Evolutionary conservation across 2,797 vertebrate genomes (phyloP), one percentile per base, ranked within the genome.

Genomic region (Propithecus deckenii): DNA sequence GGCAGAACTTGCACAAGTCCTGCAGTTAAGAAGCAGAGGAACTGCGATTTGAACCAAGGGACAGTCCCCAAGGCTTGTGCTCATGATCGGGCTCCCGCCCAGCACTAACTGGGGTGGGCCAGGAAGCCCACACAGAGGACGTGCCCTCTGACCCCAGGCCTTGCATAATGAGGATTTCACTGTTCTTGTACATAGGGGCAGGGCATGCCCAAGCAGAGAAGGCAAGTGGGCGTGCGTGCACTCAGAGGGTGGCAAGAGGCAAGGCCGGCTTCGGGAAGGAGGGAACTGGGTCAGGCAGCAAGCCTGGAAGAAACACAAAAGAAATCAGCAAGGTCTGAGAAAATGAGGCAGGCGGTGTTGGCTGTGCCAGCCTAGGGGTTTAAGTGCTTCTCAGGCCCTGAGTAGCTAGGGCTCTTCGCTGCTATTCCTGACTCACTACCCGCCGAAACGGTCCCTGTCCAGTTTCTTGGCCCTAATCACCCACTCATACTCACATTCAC

Each of bases 201-300:
- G 63, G 57, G 55, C 25, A 75, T 18, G 7, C 30, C 30, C 50
- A 46, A 52, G 43, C 23, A 3, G 78, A 80, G 38, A 52, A 63
- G 12, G 25, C 22, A 55, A 89, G 69, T 52, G 85, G 90, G 23
- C 2, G 0, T 7, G 76, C 28, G 28, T 25, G 55, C 69, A 50
- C 13, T 86, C 75, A 50, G 52, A 94, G 78, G 91, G 18, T 46
- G 63, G 89, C 72, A 13, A 76, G 88, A 93, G 79, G 71, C 69
- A 89, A 92, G 76, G 52, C 52, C 1, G 3, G 81, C 84, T 89
- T 72, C 0, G 20, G 81, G 74, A 96, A 95, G 87, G 87, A 92
- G 87, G 95, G 89, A 96, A 95, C 52, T 95, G 80, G 89, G 95
- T 89, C 92, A 93, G 89, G 61, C 38, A 52, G 89, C 52, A 50